Conservation (phyloP, 2,113 vertebrate genomes). For the Oceanodroma tethys region DNA sequence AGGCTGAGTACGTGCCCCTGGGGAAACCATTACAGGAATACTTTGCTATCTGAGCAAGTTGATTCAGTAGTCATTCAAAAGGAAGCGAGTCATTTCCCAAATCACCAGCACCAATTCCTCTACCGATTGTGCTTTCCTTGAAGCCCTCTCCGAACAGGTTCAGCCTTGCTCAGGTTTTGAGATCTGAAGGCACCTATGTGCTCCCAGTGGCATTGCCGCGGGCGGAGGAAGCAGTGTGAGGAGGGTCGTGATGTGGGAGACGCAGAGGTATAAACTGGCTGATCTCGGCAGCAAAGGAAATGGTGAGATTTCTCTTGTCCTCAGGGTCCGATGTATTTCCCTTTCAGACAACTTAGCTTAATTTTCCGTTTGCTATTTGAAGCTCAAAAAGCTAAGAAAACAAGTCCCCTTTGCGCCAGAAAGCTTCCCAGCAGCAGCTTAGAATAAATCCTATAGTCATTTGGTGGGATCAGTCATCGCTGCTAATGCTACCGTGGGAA, state of each 20-base stretch:
- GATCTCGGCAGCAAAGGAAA: neutral
- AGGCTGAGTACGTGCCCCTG: neutral
- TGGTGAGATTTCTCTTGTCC: neutral
- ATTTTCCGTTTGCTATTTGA: conserved; percentile 28
- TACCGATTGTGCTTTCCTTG: neutral
- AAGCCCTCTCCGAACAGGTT: neutral
- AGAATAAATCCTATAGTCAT: conserved; percentile 48
- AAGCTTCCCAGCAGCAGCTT: conserved; percentile 48
- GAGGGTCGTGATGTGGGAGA: neutral
- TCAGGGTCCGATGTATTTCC: neutral
- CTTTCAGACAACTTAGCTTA: conserved; percentile 18
- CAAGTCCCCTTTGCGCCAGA: neutral
- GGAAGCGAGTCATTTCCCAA: neutral
- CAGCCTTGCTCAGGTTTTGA: neutral
- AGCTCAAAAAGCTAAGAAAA: neutral
- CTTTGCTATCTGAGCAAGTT: neutral
- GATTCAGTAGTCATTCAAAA: neutral
- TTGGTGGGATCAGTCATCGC: neutral
- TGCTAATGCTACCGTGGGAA: conserved; percentile 53
- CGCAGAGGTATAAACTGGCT: neutral
- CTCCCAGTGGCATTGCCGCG: neutral
- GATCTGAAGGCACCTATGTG: neutral
- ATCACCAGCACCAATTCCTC: neutral
- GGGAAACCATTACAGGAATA: neutral
- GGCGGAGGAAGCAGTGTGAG: neutral